phyloP scores from a whole-genome alignment of 1,140 invertebrate genomes.

The Adoxophyes honmai region DNA sequence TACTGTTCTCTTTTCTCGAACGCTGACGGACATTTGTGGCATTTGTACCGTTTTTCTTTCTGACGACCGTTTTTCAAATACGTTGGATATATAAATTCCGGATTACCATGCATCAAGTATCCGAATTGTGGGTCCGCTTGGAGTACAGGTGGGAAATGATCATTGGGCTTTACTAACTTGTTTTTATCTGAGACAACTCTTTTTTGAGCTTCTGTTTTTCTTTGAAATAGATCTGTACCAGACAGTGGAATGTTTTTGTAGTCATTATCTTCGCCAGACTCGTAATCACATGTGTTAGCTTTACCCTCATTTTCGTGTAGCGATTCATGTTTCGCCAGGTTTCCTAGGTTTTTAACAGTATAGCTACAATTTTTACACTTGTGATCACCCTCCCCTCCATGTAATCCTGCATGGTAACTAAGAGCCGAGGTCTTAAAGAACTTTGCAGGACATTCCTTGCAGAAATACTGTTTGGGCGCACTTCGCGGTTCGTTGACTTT shows the following conservation, averaged over 20 bases:
- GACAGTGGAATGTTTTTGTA: constrained; percentile 79
- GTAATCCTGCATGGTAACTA: constrained; percentile 85
- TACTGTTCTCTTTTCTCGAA: constrained; percentile 93
- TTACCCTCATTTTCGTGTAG: constrained; percentile 65
- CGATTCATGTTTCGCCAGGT: constrained; percentile 85
- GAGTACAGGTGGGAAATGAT: constrained; percentile 69
- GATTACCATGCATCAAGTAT: constrained; percentile 83
- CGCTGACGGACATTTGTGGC: constrained; percentile 91
- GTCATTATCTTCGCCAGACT: constrained; percentile 67
- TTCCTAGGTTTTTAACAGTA: constrained; percentile 86
- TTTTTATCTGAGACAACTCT: constrained; percentile 70
- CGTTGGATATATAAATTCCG: constrained; percentile 86
- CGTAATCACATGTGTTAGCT: constrained; percentile 54
- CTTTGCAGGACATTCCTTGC: constrained; percentile 83
- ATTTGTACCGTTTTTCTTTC: constrained; percentile 89
- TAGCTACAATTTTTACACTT: constrained; percentile 92
- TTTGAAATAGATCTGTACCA: constrained; percentile 80
- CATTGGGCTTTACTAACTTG: constrained; percentile 71
- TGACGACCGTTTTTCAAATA: constrained; percentile 85
- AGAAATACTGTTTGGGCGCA: constrained; percentile 67
- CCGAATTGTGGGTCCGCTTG: constrained; percentile 82
- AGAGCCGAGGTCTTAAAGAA: constrained; percentile 84
- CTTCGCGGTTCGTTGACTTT: constrained; percentile 48
- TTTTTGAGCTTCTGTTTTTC: constrained; percentile 79
- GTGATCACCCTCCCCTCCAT: constrained; percentile 82